Conservation (phyloP, 2,888 invertebrate genomes). For the Cryptophagus acutangulus region DNA sequence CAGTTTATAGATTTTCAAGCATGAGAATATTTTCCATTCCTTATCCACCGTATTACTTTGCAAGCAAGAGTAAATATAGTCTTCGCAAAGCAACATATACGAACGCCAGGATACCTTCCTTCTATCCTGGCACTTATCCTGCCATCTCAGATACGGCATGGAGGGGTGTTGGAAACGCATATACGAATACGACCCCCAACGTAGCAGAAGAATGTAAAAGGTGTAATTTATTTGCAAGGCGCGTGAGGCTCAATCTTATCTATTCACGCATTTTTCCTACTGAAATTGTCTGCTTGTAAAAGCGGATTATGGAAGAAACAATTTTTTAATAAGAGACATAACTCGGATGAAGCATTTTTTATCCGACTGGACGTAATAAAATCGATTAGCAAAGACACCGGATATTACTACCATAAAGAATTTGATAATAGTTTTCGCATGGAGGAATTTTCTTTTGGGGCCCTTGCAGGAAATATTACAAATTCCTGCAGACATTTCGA, state of each 20-base stretch:
- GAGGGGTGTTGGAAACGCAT: not conserved
- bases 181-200: not conserved
- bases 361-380: too few species aligned
- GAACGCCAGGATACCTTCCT: not conserved
- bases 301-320: too few species aligned
- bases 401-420: too few species aligned
- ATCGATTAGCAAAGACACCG: too few species aligned
- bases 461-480: too few species aligned
- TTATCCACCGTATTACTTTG: constrained; percentile 2
- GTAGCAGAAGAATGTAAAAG: constrained; percentile 6
- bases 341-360: too few species aligned
- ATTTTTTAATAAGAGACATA: too few species aligned
- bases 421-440: too few species aligned
- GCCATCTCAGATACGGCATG: constrained; percentile 3
- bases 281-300: not conserved
- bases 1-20: constrained; percentile 8
- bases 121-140: constrained; percentile 6
- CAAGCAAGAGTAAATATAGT: not conserved
- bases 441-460: too few species aligned
- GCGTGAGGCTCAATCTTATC: constrained; percentile 2
- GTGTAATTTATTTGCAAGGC: constrained; percentile 10
- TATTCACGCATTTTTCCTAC: not conserved
- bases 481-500: too few species aligned
- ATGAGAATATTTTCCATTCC: constrained; percentile 6
- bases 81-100: not conserved